These are phyloP conservation scores for Corvus hawaiiensis DNA, from an alignment of 2,113 vertebrate species.

Conservation along the genomic window DNA sequence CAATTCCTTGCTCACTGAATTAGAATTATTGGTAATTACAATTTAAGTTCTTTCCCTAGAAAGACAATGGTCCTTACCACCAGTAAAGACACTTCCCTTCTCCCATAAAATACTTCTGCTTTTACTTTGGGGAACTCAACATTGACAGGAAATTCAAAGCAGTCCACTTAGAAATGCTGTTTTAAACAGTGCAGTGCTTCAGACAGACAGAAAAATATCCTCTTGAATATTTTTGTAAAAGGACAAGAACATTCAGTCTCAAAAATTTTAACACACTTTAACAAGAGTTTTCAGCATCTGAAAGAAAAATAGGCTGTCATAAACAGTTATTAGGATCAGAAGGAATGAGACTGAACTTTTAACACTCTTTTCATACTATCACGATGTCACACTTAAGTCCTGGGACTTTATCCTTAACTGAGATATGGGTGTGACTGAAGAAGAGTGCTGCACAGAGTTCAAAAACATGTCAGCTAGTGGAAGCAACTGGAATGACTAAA, in stretches of 20 bases:
- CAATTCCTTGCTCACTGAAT: neutral
- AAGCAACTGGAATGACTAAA: neutral
- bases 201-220: neutral
- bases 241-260: neutral
- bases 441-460: neutral
- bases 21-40: neutral
- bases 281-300: neutral
- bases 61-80: neutral
- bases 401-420: neutral
- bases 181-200: neutral
- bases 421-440: neutral
- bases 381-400: neutral
- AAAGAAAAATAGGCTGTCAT: neutral
- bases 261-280: neutral
- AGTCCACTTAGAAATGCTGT: neutral
- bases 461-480: neutral
- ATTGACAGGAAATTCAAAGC: neutral
- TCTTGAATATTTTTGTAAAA: neutral
- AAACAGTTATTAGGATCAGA: slow-evolving; percentile 12
- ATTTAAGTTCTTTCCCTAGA: neutral
- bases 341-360: neutral
- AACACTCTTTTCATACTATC: neutral
- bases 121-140: neutral
- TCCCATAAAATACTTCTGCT: neutral
- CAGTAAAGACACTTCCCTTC: neutral